Base-by-base conservation (phyloP, 2,888 invertebrate species). In the Ellobium chinense region DNA sequence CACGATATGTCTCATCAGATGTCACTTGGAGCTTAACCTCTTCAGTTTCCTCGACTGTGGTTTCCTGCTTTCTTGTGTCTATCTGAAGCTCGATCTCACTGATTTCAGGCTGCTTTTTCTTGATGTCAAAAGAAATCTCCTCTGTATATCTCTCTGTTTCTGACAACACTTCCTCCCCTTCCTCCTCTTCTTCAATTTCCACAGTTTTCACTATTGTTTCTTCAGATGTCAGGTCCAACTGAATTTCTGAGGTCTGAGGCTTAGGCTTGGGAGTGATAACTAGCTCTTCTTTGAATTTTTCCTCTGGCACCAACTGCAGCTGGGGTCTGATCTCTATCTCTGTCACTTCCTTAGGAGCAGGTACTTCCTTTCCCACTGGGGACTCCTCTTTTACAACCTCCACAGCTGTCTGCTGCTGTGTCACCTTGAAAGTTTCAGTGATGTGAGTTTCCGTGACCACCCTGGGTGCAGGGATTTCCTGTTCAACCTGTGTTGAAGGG, bases 291-390 rank as follows among this genome's bases (percentile, higher is more conserved):
- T 65, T 70, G 36, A 70, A 65, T 60, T 54, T 76, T 37, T 75
- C 77, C 54, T 84, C 82, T 72, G 84, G 82, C 29, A 75, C 78
- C 5, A 82, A 37, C 65, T 85, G 83, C 56, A 87, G 78, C 54
- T 84, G 84, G 46, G 87, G 85, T 79, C 81, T 87, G 66, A 85
- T 79, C 56, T 80, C 76, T 21, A 84, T 83, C 69, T 86, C 80
- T 21, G 75, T 83, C n/a, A 85, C 84, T 58, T 86, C 84, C 68
- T 62, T 56, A 14, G 87, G 85, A n/a, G 84, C 85, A 37, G 82
- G 63, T 31, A 82, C 54, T 81, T 37, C 56, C 34, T 34, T 18
- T 27, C n/a, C 60, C 18, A 73, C 62, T 46, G 39, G 68, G 27
- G 46, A 31, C 36, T 70, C 70, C 36, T 34, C 9, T 27, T 37